Evolutionary conservation across 1,140 invertebrate genomes (phyloP).

Genomic region (Ceratosolen solmsi): DNA sequence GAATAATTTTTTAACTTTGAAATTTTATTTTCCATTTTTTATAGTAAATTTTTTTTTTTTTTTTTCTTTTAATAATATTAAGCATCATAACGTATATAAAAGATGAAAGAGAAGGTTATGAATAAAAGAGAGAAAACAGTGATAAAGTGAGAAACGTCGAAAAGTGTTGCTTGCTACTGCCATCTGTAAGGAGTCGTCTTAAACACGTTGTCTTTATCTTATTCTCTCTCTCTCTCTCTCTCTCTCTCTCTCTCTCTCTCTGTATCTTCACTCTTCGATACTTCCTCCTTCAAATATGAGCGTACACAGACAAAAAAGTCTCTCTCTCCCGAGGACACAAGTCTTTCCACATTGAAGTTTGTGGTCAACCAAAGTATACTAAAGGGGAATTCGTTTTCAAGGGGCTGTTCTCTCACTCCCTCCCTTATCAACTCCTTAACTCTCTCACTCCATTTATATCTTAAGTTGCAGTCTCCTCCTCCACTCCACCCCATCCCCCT

Average conservation of each 20-base stretch:
- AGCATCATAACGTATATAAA: too few species aligned
- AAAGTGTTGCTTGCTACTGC: constrained; percentile 60
- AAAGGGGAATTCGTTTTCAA: constrained; percentile 54
- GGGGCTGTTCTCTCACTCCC: constrained; percentile 54
- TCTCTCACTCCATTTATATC: constrained; percentile 34
- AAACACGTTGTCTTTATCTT: constrained; percentile 53
- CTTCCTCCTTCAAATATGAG: constrained; percentile 48
- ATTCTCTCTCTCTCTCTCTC: constrained; percentile 46
- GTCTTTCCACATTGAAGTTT: constrained; percentile 53
- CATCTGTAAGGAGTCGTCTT: constrained; percentile 56
- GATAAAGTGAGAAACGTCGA: not conserved
- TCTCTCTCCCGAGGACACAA: constrained; percentile 27
- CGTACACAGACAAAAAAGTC: too few species aligned
- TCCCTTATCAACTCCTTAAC: constrained; percentile 53
- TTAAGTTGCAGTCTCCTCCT: not conserved
- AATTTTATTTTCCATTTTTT: too few species aligned
- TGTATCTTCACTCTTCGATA: constrained; percentile 46
- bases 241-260: constrained; percentile 47
- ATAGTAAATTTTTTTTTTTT: too few species aligned
- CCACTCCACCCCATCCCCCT: not conserved
- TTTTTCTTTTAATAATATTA: too few species aligned
- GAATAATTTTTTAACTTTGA: too few species aligned
- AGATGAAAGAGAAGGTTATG: too few species aligned
- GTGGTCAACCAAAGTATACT: constrained; percentile 58
- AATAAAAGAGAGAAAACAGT: too few species aligned